Conservation (phyloP, 2,888 invertebrate genomes). For the Norana najaformis region DNA sequence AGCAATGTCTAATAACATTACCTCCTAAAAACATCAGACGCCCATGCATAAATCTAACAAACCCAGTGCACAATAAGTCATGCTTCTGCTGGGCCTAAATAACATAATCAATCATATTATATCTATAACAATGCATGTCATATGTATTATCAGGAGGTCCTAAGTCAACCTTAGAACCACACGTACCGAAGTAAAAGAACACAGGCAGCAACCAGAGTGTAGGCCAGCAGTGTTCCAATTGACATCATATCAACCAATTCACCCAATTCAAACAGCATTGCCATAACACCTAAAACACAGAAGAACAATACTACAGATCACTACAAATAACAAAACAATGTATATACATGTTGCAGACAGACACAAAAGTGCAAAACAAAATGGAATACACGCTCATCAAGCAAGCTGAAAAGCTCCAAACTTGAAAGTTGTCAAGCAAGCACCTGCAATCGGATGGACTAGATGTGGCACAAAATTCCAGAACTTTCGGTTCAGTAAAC, state of each 20-base stretch:
- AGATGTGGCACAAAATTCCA: background rate
- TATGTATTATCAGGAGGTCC: background rate
- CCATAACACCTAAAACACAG: slow-evolving; percentile 55
- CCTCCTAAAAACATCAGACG: background rate
- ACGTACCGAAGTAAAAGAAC: slow-evolving; percentile 59
- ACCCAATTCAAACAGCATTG: slow-evolving; percentile 60
- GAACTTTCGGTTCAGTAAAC: background rate
- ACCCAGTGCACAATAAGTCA: background rate
- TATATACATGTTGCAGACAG: background rate
- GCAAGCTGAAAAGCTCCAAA: background rate
- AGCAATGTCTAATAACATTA: background rate
- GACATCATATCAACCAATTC: slow-evolving; percentile 62
- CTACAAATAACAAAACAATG: background rate
- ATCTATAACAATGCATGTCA: background rate
- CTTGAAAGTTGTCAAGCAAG: background rate
- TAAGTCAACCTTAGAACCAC: background rate
- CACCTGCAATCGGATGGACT: background rate
- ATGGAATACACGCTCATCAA: background rate
- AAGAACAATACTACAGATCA: background rate
- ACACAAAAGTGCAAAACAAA: background rate
- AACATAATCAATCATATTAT: background rate
- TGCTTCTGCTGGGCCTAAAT: background rate
- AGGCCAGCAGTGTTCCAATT: slow-evolving; percentile 60
- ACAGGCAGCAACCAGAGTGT: slow-evolving; percentile 60
- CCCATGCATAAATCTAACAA: background rate